Base-by-base conservation (phyloP, 2,797 vertebrate species). In the Hapalemur alaotrensis region DNA sequence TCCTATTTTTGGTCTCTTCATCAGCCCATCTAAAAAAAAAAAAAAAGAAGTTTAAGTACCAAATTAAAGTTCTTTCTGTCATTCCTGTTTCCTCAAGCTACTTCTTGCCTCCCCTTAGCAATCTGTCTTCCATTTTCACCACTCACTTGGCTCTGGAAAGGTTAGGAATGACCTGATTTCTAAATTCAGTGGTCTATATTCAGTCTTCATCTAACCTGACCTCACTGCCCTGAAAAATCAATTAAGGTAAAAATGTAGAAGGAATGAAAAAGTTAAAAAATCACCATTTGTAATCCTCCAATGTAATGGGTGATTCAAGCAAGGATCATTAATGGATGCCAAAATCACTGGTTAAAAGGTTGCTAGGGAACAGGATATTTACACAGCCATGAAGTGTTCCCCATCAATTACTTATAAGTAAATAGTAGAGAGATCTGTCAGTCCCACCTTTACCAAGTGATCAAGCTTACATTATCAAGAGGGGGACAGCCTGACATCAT, bases 301-400 rank as follows among this genome's bases (percentile, higher is more conserved):
- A 41, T 17, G 52, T 70, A 84, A 91, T 81, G 13, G 93, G 0
- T 91, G 23, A 85, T 59, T 82, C 28, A 93, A 88, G 41, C 32
- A 93, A 91, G 8, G 38, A 57, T 82, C 28, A 92, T 89, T 89
- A 89, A 76, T 20, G 14, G 35, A 95, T 72, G 25, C 20, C 90
- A 93, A 88, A 95, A 69, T 38, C 41, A 69, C 0, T 84, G 52
- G 13, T 73, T 81, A 81, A 92, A 89, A 63, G 61, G 57, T 46
- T 93, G 35, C 65, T 65, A 87, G 46, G 14, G 23, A 84, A 97
- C n/a, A 95, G 25, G 43, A 84, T 80, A 91, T 91, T 79, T 93
- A 95, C 67, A 76, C 25, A 4, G 8, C 67, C 54, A 93, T 28
- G 15, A 95, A 85, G 30, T 52, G 95, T 63, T 46, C 38, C 20